Conservation (phyloP, 2,888 invertebrate species). For the Allophyes oxyacanthae region DNA sequence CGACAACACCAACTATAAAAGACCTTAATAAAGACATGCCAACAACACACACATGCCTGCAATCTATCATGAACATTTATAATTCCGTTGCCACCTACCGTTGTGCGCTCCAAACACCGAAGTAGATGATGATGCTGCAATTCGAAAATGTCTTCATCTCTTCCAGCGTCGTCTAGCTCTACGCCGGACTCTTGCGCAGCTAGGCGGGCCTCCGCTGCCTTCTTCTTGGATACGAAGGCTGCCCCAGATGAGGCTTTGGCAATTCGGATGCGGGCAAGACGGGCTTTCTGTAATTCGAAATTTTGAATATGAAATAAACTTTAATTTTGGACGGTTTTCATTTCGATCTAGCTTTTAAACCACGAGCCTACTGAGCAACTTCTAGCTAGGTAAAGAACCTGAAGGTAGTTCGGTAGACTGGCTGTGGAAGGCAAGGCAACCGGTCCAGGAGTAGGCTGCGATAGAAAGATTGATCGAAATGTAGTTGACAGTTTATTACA, state of each 20-base stretch:
- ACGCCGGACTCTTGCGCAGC: constrained; percentile 98
- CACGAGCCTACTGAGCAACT: constrained; percentile 9
- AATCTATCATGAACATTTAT: no score
- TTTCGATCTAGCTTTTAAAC: constrained; percentile 4
- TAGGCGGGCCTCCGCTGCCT: constrained; percentile 98
- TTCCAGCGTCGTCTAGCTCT: constrained; percentile 95
- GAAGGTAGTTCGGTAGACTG: constrained; percentile 30
- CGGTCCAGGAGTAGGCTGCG: constrained; percentile 26
- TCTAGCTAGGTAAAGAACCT: constrained; percentile 14
- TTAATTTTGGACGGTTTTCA: not conserved
- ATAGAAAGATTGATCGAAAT: constrained; percentile 4
- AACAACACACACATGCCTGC: not conserved
- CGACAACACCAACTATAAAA: not conserved
- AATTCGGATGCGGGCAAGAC: constrained; percentile 98
- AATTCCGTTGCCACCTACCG: constrained; percentile 86
- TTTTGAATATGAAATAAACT: not conserved
- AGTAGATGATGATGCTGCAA: constrained; percentile 99
- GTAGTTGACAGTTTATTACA: not conserved
- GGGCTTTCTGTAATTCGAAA: constrained; percentile 96
- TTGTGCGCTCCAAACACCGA: constrained; percentile 99
- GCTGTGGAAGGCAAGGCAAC: constrained; percentile 24
- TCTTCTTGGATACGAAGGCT: constrained; percentile 99
- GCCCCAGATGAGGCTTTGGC: constrained; percentile 99
- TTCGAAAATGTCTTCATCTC: constrained; percentile 99
- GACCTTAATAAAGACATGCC: constrained; percentile 1